Evolutionary conservation across 2,888 invertebrate species (phyloP), one percentile per base, ranked within the genome.

Genomic region (Craniophora ligustri): DNA sequence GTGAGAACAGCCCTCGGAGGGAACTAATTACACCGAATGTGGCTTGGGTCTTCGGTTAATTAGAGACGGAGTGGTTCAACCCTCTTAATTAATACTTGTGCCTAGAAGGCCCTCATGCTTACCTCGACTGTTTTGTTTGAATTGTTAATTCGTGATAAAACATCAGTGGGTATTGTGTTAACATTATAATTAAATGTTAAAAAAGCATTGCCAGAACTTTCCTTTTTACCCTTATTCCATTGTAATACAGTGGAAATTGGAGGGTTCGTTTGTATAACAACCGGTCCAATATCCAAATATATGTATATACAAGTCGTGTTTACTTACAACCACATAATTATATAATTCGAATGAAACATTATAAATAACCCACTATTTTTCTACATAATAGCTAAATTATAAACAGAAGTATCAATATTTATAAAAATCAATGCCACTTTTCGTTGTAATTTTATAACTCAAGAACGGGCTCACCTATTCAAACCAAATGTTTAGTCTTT

Each of bases 61-160:
- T 92, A 92, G 92, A 91, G 88, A 83, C 85, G 78, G 87, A 89
- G 89, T 86, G 91, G 88, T 83, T 86, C 88, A 88, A 91, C 90
- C 92, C 92, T 90, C 91, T 90, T 92, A 92, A 93, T 93, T 91
- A 92, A 92, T 92, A 90, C 90, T 91, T 89, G 86, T 86, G 86
- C 87, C 87, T 85, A 85, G 83, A 81, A 84, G 82, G 83, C 86
- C 86, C 87, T 86, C 82, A 84, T 84, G 85, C 84, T 85, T 86
- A 87, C 85, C 87, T 84, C 82, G 72, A 75, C 82, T 88, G 88
- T 90, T 90, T 89, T 90, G 89, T 91, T 89, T 89, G 84, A 88
- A 89, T 89, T 89, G 88, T 88, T 87, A 87, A 89, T 87, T 87
- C 84, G 82, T 84, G 80, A 87, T 89, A 85, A 85, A 87, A 87